Evolutionary conservation across 2,797 vertebrate species (phyloP).

Genomic region (Lepidocolaptes lacrymiger): DNA sequence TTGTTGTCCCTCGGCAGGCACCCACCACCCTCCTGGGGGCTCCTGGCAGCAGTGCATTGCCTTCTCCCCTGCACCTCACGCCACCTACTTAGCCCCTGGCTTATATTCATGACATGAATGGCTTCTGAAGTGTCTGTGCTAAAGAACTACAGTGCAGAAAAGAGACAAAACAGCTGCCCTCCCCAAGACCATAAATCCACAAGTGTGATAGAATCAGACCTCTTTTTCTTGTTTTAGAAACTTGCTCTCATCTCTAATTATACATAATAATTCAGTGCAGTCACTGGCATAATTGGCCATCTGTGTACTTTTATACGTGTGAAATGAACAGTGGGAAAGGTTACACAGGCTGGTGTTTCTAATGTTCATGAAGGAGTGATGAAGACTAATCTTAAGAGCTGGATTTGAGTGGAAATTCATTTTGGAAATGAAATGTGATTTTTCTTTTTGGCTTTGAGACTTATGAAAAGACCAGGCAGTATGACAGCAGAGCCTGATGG

Average conservation of each 20-base stretch:
- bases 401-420: background rate
- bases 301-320: constrained; percentile 48
- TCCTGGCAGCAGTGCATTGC: background rate
- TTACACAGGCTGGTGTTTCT: background rate
- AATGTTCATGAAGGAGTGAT: background rate
- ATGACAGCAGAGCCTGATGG: background rate
- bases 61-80: background rate
- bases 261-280: constrained; percentile 50
- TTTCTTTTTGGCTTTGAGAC: constrained; percentile 8
- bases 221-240: constrained; percentile 10
- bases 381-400: background rate
- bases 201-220: background rate
- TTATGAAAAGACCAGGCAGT: background rate
- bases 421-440: constrained; percentile 2
- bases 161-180: background rate
- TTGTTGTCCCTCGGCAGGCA: rapidly evolving
- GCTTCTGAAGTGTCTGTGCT: background rate
- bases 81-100: background rate
- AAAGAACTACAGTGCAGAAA: background rate
- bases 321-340: constrained; percentile 27
- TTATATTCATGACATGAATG: background rate
- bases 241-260: constrained; percentile 47
- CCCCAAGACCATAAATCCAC: background rate
- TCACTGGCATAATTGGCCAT: constrained; percentile 67
- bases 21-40: rapidly evolving